Evolutionary conservation across 1,140 invertebrate genomes (phyloP).

Genomic region (Telenomus remus): DNA sequence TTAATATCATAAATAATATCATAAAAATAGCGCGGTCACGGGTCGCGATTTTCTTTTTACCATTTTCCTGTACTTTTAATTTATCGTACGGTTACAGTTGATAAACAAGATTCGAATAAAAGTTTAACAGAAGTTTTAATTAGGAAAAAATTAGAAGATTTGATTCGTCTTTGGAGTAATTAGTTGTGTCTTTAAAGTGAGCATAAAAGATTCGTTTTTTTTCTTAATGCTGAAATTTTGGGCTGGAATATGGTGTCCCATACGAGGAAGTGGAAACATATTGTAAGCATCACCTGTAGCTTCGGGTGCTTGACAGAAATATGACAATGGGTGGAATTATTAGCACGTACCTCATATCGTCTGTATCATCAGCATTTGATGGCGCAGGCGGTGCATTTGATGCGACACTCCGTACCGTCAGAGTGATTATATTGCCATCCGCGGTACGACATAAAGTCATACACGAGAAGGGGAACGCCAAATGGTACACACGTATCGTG

Average conservation of each 20-base stretch:
- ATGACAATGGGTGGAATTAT: constrained; percentile 72
- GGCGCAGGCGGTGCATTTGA: constrained; percentile 63
- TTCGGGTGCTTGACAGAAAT: constrained; percentile 65
- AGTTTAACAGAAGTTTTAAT: no score
- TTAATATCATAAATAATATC: constrained; percentile 77
- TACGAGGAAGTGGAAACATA: constrained; percentile 26
- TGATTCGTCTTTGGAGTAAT: no score
- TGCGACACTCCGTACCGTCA: constrained; percentile 71
- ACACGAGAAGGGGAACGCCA: constrained; percentile 57
- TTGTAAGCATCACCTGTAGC: constrained; percentile 64
- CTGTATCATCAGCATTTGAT: constrained; percentile 73
- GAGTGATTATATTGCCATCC: constrained; percentile 73
- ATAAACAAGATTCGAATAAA: neutral
- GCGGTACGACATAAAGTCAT: constrained; percentile 67
- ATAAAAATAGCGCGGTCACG: constrained; percentile 66
- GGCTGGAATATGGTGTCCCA: constrained; percentile 10
- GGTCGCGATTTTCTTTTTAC: constrained; percentile 34
- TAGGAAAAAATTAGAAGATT: no score
- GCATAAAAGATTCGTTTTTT: no score
- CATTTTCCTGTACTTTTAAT: neutral
- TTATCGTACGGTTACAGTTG: no score
- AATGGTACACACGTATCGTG: constrained; percentile 55
- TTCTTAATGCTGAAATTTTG: neutral
- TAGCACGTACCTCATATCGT: constrained; percentile 69
- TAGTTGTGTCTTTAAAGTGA: no score